Evolutionary conservation across 2,113 vertebrate genomes (phyloP).

Genomic region (Terrapene triunguis): DNA sequence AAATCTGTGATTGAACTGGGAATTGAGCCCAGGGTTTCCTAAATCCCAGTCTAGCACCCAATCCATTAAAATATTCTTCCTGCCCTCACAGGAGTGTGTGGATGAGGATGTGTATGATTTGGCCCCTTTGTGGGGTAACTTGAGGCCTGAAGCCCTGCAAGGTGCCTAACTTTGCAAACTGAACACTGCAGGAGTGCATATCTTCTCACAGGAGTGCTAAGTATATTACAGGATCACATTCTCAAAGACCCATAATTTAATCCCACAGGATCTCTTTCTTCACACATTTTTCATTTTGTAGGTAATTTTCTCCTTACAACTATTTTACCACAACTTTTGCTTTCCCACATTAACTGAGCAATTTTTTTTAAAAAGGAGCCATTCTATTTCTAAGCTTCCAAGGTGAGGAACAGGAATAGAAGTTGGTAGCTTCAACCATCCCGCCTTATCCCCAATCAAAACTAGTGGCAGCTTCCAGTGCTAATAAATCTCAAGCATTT

Average conservation of each 20-base stretch:
- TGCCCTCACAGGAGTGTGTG: not conserved
- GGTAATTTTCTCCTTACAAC: not conserved
- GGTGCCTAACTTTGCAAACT: not conserved
- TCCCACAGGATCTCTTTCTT: not conserved
- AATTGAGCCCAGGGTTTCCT: not conserved
- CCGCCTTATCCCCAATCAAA: not conserved
- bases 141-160: not conserved
- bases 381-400: not conserved
- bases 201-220: not conserved
- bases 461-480: not conserved
- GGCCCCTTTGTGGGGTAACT: not conserved
- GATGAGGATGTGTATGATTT: not conserved
- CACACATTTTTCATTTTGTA: not conserved
- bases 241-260: not conserved
- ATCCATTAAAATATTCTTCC: not conserved
- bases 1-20: not conserved
- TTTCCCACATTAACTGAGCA: not conserved
- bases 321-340: not conserved
- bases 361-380: not conserved
- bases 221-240: rapidly evolving
- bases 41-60: not conserved
- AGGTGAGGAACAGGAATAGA: not conserved
- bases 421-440: not conserved
- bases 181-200: not conserved
- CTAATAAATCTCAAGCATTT: not conserved